Base-by-base conservation (phyloP, 1,140 invertebrate genomes). In the Eupristina koningsbergeri region DNA sequence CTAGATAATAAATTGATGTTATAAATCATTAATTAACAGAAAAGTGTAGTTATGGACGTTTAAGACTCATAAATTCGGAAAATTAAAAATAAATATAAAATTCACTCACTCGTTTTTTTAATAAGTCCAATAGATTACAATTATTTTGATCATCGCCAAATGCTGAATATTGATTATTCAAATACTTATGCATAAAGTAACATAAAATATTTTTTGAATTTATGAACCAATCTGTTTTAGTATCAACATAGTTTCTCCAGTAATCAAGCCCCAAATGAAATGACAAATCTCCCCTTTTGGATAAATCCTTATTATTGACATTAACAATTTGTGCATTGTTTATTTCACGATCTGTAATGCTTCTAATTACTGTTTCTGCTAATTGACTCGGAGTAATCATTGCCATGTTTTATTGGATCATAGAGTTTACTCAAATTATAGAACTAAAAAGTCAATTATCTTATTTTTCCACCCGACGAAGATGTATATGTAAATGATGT, bases 221-320 rank as follows among this genome's bases (percentile, higher is more conserved):
- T n/a, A 64, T 76, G n/a, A 76, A 79, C n/a, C 85, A 86, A 15
- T 63, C 2, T 26, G 84, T 75, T 22, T 77, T 74, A n/a, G 45
- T 69, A 17, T 84, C 9, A 17, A 93, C 84, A 87, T 90, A 90
- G 84, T 88, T 89, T 86, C 89, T 91, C 94, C 94, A 94, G 34
- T 91, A 90, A 87, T 92, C 89, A n/a, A 91, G 83, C 63, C 89
- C 91, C 67, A 89, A 89, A 77, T 91, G 89, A 88, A 94, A 94
- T 89, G 91, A 93, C 17, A 93, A 89, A 58, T 94, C 94, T 50
- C 93, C 94, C 82, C 91, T 89, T 53, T 73, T 86, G 39, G 86
- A 78, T 26, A 93, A 88, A 85, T 93, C 91, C 64, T 92, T 90
- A 13, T 86, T 88, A 84, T 94, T 93, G 86, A 92, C 88, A 89